These are phyloP conservation scores for Probosciger aterrimus DNA, from an alignment of 2,113 vertebrate genomes.

Conservation along the genomic window DNA sequence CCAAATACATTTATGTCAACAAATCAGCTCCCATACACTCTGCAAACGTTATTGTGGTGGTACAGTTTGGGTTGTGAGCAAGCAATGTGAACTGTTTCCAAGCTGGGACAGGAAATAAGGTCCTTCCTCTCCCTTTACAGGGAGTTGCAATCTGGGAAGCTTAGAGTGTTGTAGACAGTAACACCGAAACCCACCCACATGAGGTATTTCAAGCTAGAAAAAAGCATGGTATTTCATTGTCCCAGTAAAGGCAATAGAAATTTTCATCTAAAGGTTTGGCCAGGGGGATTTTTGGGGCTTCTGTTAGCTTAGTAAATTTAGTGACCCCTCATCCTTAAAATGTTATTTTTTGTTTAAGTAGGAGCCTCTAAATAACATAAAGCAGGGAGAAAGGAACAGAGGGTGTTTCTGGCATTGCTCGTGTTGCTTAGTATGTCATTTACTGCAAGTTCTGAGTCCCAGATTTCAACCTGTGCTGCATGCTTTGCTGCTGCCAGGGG, in stretches of 20 bases:
- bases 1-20: accelerated
- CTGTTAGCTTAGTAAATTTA: not conserved
- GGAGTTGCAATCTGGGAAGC: not conserved
- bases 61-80: not conserved
- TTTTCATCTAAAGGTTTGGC: not conserved
- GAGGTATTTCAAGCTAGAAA: not conserved
- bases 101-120: not conserved
- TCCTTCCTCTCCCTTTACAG: not conserved
- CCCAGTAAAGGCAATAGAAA: not conserved
- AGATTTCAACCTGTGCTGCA: not conserved
- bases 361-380: not conserved
- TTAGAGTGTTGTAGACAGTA: not conserved
- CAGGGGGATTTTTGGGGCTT: not conserved
- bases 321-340: not conserved
- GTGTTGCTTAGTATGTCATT: not conserved
- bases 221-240: not conserved
- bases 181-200: not conserved
- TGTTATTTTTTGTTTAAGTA: not conserved
- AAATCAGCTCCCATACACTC: not conserved
- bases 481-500: not conserved
- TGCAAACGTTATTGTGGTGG: not conserved
- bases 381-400: not conserved
- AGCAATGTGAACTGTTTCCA: not conserved
- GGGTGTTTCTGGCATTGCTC: not conserved
- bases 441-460: not conserved